Conservation (phyloP, 2,888 invertebrate species). For the Lasioglossum morio region DNA sequence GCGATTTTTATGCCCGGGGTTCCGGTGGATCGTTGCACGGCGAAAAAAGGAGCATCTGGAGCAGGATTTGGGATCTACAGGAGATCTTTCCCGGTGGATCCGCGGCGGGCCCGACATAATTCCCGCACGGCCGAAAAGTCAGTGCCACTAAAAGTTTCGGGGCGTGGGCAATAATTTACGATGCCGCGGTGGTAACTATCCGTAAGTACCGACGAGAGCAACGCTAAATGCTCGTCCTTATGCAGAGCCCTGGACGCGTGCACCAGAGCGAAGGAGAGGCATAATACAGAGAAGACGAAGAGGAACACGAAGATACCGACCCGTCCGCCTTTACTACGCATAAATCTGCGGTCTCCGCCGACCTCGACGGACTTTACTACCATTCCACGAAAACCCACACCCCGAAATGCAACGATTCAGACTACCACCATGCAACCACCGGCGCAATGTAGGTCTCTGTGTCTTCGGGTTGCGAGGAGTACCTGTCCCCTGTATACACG, state of each 20-base stretch:
- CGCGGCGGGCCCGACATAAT: slow-evolving; percentile 34
- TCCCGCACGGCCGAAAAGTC: slow-evolving; percentile 51
- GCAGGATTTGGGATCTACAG: neutral
- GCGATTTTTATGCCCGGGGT: slow-evolving; percentile 33
- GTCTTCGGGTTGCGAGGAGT: slow-evolving; percentile 54
- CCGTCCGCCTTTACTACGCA: slow-evolving; percentile 78
- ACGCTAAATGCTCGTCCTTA: slow-evolving; percentile 77
- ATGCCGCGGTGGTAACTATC: slow-evolving; percentile 81
- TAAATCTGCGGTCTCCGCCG: slow-evolving; percentile 80
- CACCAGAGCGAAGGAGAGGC: slow-evolving; percentile 19
- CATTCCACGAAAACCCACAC: slow-evolving; percentile 80
- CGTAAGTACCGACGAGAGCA: slow-evolving; percentile 79
- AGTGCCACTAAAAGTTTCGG: slow-evolving; percentile 81
- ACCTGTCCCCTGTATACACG: neutral
- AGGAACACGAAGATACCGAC: slow-evolving; percentile 31
- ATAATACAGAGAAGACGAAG: slow-evolving; percentile 46
- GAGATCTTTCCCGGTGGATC: slow-evolving; percentile 2
- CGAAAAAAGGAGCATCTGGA: slow-evolving; percentile 8
- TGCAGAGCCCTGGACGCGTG: slow-evolving; percentile 35
- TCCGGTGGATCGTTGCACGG: neutral
- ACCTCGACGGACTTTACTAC: slow-evolving; percentile 75
- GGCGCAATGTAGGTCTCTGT: slow-evolving; percentile 75
- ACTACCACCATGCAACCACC: slow-evolving; percentile 33
- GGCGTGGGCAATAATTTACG: slow-evolving; percentile 83
- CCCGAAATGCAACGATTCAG: slow-evolving; percentile 25